Evolutionary conservation across 2,797 vertebrate species (phyloP), one percentile per base, ranked within the genome.

Genomic region (Sebastes minor): DNA sequence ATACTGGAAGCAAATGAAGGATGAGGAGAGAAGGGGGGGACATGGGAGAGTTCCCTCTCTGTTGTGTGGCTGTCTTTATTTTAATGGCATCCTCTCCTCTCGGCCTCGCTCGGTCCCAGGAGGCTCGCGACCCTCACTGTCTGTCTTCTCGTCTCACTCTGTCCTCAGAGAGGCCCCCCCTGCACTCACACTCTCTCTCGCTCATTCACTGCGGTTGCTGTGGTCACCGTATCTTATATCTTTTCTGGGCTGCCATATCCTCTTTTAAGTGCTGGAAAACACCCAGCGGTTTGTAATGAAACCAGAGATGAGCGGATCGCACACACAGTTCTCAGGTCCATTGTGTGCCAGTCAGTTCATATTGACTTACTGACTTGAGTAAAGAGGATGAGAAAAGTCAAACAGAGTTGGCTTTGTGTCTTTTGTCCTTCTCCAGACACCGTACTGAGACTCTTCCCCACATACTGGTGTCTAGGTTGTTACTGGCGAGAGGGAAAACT

Each of bases 361-460:
- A 85, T 94, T 94, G 92, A 93, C 93, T 90, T 27, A 74, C 78
- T 23, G 84, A 73, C 76, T 81, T 64, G 74, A 90, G 91, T 72
- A 92, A 91, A 93, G 90, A 89, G 86, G 89, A 91, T 91, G 86
- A 90, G 87, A 79, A 85, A 90, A 85, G 91, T 85, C 88, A 92
- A 93, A 93, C 83, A 93, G 86, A 71, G 82, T 20, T 30, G 70
- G 64, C 82, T 92, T 92, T 93, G 83, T 93, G 70, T 85, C 83
- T 75, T 91, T 94, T 92, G 91, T 93, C 86, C 78, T 2, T 27
- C 30, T 28, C 59, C 88, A 88, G 91, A 88, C 92, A 74, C 86
- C 87, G 68, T 86, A 85, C 38, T 62, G 73, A 84, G 82, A 6
- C 60, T 33, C 32, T 63, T 79, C 42, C 32, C 49, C 70, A 18